Percentiles rank a stretch among this genome's conserved stretches.
Evolutionary conservation across 2,113 vertebrate genomes (phyloP).

Genomic region (Urocynchramus pylzowi): DNA sequence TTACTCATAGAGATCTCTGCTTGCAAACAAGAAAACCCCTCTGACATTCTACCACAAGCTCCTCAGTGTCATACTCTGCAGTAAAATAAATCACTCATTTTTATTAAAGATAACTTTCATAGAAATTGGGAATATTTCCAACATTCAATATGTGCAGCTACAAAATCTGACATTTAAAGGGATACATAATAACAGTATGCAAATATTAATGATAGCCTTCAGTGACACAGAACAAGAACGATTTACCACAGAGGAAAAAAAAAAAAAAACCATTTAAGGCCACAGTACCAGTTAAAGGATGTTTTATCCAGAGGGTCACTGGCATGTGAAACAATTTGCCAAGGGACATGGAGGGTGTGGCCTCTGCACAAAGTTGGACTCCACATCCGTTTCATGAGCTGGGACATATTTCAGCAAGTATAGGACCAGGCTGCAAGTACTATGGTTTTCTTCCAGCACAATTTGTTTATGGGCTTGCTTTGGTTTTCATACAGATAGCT

Average conservation of each 20-base stretch:
- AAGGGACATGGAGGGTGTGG: constrained; percentile 54
- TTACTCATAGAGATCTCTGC: neutral
- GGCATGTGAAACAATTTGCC: constrained; percentile 59
- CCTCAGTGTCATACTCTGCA: neutral
- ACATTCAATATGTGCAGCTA: neutral
- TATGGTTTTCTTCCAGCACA: neutral
- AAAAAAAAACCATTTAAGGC: constrained; percentile 34
- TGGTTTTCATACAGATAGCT: neutral
- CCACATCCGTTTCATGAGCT: constrained; percentile 11
- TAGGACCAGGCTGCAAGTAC: neutral
- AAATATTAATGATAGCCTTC: neutral
- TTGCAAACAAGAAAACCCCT: neutral
- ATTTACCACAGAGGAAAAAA: constrained; percentile 7
- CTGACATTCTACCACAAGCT: neutral
- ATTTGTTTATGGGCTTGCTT: neutral
- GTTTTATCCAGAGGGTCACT: constrained; percentile 48
- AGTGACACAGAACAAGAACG: neutral
- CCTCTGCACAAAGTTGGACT: neutral
- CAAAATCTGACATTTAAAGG: neutral
- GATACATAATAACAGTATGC: constrained; percentile 13
- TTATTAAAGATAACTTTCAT: neutral
- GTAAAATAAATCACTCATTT: neutral
- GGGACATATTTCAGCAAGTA: constrained; percentile 21
- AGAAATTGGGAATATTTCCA: neutral
- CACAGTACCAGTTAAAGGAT: constrained; percentile 24